Conservation (phyloP, 2,888 invertebrate species). For the Callinectes sapidus region DNA sequence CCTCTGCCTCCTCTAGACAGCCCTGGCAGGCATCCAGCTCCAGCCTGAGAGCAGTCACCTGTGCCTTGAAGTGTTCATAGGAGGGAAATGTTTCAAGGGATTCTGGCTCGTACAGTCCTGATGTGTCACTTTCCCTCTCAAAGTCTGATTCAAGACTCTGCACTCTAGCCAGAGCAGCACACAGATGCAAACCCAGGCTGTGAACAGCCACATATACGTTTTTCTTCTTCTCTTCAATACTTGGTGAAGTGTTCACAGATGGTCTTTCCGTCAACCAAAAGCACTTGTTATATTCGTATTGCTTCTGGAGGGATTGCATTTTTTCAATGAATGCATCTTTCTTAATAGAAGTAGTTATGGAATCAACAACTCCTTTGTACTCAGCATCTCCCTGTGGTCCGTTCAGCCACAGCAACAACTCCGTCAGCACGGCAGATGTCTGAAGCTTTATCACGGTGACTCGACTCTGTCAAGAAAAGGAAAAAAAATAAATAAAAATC, state of each 20-base stretch:
- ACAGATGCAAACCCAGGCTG: conserved; percentile 58
- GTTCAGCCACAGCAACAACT: conserved; percentile 43
- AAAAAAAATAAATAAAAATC: background rate
- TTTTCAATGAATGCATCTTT: background rate
- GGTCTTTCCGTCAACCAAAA: conserved; percentile 49
- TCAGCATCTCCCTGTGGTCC: background rate
- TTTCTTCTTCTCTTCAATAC: conserved; percentile 56
- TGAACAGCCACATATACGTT: conserved; percentile 58
- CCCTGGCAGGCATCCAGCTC: conserved; percentile 51
- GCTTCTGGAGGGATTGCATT: conserved; percentile 28
- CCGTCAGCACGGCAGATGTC: conserved; percentile 53
- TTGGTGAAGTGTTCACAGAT: background rate
- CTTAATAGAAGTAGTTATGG: background rate
- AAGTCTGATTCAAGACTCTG: conserved; percentile 52
- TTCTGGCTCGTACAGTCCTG: background rate
- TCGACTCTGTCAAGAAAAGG: conserved; percentile 39
- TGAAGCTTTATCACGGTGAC: conserved; percentile 47
- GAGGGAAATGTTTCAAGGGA: background rate
- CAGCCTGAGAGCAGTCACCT: background rate
- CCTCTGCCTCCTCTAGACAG: conserved; percentile 57
- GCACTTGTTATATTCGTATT: conserved; percentile 46
- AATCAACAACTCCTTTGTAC: background rate
- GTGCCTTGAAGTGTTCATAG: background rate
- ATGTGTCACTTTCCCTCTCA: conserved; percentile 36
- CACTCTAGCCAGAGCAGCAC: conserved; percentile 49